phyloP scores from a whole-genome alignment of 2,113 vertebrate genomes.

The Planiliza haematocheilus region DNA sequence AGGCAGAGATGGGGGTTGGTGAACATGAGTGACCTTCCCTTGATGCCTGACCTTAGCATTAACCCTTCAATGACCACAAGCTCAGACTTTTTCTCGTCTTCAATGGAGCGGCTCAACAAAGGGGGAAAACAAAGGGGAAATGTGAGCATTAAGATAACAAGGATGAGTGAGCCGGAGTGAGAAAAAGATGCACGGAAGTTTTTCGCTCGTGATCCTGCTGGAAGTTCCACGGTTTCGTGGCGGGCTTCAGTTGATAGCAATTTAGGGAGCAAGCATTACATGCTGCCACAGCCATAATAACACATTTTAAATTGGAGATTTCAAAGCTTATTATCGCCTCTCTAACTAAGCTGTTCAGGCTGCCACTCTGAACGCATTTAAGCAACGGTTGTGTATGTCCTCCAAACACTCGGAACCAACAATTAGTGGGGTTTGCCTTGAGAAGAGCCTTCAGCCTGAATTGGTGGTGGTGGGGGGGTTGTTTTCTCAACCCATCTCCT shows the following conservation, averaged over 20 bases:
- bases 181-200: constrained; percentile 1
- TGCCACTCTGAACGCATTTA: constrained; percentile 46
- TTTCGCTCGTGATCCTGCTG: constrained; percentile 22
- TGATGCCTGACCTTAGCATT: constrained; percentile 64
- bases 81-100: constrained; percentile 26
- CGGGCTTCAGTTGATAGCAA: constrained; percentile 26
- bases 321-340: constrained; percentile 53
- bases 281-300: constrained; percentile 46
- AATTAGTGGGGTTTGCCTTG: constrained; percentile 58
- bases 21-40: constrained; percentile 25
- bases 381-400: constrained; percentile 45
- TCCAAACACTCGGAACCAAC: constrained; percentile 46
- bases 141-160: constrained; percentile 26
- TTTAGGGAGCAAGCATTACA: constrained; percentile 10
- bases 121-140: constrained; percentile 16
- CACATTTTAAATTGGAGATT: constrained; percentile 46
- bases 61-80: constrained; percentile 43
- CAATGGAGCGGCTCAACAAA: constrained; percentile 13
- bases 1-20: background rate
- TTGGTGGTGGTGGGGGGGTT: constrained; percentile 18
- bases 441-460: constrained; percentile 48
- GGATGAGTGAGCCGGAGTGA: constrained; percentile 12
- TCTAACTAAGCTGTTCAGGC: constrained; percentile 36
- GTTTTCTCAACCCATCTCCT: constrained; percentile 46
- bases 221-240: constrained; percentile 39